phyloP scores from a whole-genome alignment of 2,888 invertebrate genomes.

The Nasonia oneida region DNA sequence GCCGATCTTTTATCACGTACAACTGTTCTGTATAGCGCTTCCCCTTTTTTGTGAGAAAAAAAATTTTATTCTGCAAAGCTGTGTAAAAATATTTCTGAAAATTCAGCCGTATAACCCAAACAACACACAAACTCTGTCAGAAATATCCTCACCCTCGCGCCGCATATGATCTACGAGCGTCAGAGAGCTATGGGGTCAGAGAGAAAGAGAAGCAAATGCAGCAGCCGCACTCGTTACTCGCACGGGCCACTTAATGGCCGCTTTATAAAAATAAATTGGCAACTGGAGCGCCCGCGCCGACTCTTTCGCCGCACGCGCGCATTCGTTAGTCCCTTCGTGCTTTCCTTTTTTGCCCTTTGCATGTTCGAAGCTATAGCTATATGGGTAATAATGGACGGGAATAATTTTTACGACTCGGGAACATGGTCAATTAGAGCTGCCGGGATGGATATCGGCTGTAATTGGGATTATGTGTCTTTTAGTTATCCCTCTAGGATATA shows the following conservation, averaged over 20 bases:
- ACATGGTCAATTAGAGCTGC: conserved; percentile 23
- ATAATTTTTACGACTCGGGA: conserved; percentile 38
- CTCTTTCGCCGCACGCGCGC: not conserved
- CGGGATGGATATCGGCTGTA: not conserved
- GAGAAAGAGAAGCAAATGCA: not conserved
- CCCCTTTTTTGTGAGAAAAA: no score
- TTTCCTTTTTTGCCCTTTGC: not conserved
- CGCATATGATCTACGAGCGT: not conserved
- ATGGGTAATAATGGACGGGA: not conserved
- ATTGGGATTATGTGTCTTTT: not conserved
- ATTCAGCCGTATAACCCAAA: not conserved
- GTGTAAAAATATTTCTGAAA: no score
- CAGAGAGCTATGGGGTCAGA: not conserved
- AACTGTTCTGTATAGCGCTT: no score
- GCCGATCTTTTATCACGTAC: no score
- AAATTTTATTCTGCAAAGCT: no score
- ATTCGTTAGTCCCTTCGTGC: not conserved
- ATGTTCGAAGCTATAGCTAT: not conserved
- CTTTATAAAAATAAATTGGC: conserved; percentile 60
- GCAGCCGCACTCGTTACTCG: not conserved
- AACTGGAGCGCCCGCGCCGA: not conserved
- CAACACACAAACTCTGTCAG: not conserved
- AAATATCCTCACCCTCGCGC: not conserved
- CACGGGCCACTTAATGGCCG: conserved; percentile 36
- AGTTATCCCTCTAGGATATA: not conserved